Evolutionary conservation across 2,888 invertebrate species (phyloP), one percentile per base, ranked within the genome.

Genomic region (Eupithecia vulgata): DNA sequence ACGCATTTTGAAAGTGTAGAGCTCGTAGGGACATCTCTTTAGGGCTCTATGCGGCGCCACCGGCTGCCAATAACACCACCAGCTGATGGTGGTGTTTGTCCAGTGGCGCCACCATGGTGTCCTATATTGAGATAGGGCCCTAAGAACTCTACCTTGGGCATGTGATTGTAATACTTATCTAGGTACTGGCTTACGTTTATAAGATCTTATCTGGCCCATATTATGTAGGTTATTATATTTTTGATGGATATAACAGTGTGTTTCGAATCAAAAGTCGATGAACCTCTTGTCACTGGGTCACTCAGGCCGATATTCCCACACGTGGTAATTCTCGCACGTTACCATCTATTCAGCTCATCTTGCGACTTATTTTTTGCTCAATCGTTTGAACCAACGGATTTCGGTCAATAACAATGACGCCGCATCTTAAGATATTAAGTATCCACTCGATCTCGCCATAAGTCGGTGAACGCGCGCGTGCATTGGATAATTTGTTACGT

Each of bases 401-500:
- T 57, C 57, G 13, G 52, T 21, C 10, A 12, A 12, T 25, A 48
- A 7, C 0, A 21, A 13, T 57, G 25, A 57, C 12, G 25, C 25
- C 57, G 12, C 13, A 25, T 12, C 3, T 25, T 12, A 5, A 57
- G 12, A 13, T 21, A n/a, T 52, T 21, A 12, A 52, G n/a, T 52
- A 52, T 25, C 21, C 1, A 10, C 25, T 52, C 21, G 21, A 25
- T 21, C 12, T 5, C n/a, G 21, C 8, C 37, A 35, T 13, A 37
- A 34, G 61, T 67, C 21, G 17, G 45, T 37, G 7, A 48, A 62
- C 21, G 25, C 69, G 66, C 59, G 68, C 66, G 66, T 48, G 15
- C 61, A 8, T 34, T 59, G 15, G 59, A 30, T 59, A 59, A 59
- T 59, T 59, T 4, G 59, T 59, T 17, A 61, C 61, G 34, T 61